Evolutionary conservation across 1,140 invertebrate genomes (phyloP), one percentile per base, ranked within the genome.

Genomic region (Oncopeltus fasciatus): DNA sequence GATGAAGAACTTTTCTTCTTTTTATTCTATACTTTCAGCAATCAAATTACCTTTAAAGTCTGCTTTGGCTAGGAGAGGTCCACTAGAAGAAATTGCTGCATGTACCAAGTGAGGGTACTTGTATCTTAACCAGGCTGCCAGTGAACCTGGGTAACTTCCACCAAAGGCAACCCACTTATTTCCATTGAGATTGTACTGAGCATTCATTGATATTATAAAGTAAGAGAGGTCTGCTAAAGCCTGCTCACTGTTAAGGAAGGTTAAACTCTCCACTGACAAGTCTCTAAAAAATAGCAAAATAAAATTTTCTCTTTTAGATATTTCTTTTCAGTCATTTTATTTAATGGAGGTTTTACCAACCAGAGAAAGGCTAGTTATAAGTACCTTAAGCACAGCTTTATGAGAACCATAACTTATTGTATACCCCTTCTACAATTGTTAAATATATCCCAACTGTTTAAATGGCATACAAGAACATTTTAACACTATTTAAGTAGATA

Each of bases 91-190:
- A 5, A 96, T 82, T 38, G 92, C 81, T 2, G 83, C 88, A 72
- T 89, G 75, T 1, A 94, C 83, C 4, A 95, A 75, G 76, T 95
- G 85, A 2, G 93, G 91, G 75, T 94, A 96, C 73, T 95, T 95
- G 9, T 83, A 71, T 58, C 93, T 76, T 57, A 89, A 77, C 92
- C 92, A 96, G 8, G 92, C 92, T 16, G 91, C 88, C 46, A 96
- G 73, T 2, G 87, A 87, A 51, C 92, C 93, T 2, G 92, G 85
- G 74, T 97, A 97, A 0, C 90, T 94, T 1, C 93, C 92, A 28
- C 94, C 93, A 74, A 96, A 95, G 1, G 83, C 83, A 63, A 97
- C 84, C 88, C 91, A 94, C 76, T 90, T 92, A n/a, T 81, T 80
- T 21, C 76, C 70, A 12, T 70, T 69, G 43, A 92, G 73, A 28